Conservation (phyloP, 2,888 invertebrate species). For the Ormyrus rosae region DNA sequence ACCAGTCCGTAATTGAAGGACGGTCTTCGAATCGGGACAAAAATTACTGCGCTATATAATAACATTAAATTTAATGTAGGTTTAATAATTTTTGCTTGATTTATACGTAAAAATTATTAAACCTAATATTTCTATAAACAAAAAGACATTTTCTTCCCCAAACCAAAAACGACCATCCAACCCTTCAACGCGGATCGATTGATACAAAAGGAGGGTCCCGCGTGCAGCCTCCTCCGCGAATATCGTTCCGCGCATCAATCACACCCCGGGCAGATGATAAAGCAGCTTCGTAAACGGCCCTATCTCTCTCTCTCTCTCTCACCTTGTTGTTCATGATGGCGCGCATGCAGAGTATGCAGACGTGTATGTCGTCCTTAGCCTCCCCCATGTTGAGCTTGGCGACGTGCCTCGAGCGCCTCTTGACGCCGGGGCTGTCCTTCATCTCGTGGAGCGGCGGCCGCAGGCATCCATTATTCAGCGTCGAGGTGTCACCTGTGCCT, state of each 20-base stretch:
- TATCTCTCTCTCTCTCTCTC: conserved; percentile 33
- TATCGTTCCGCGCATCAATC: too few species aligned
- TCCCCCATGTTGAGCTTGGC: conserved; percentile 95
- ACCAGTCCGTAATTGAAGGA: too few species aligned
- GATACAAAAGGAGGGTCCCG: too few species aligned
- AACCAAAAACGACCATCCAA: not conserved
- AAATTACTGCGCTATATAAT: too few species aligned
- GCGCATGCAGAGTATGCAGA: conserved; percentile 98
- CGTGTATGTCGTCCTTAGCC: conserved; percentile 98
- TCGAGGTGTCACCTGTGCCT: conserved; percentile 67
- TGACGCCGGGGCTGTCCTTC: conserved; percentile 83
- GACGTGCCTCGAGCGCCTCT: conserved; percentile 88
- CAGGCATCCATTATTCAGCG: conserved; percentile 73
- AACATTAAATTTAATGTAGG: too few species aligned
- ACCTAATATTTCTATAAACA: too few species aligned
- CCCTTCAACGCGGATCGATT: not conserved
- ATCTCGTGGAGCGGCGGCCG: conserved; percentile 80
- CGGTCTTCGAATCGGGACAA: too few species aligned
- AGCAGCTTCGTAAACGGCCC: not conserved
- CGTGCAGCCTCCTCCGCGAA: too few species aligned
- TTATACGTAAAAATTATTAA: too few species aligned
- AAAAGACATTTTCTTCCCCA: too few species aligned
- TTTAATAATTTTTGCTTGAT: too few species aligned
- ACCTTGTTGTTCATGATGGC: conserved; percentile 99
- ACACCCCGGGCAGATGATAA: not conserved